Base-by-base conservation (phyloP, 2,797 vertebrate species). In the Varecia variegata region DNA sequence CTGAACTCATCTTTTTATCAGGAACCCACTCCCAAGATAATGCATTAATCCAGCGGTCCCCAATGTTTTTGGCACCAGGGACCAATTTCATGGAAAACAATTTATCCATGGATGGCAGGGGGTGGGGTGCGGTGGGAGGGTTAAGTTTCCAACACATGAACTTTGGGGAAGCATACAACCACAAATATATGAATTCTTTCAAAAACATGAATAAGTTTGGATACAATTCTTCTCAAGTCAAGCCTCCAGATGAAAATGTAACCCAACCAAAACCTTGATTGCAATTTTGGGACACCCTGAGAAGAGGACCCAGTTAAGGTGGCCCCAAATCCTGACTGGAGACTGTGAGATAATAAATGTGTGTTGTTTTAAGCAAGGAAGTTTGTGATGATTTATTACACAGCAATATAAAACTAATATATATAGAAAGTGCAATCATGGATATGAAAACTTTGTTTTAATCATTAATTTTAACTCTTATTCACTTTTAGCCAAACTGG, bases 391-490 rank as follows among this genome's bases (percentile, higher is more conserved):
- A 87, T 65, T 38, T 74, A 21, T 70, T 82, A 88, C 3, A 87
- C 3, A 38, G 32, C 25, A 91, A 38, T 77, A 68, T 76, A 93
- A 91, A 90, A 76, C 58, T 70, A 93, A 85, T 67, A 25, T 45
- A 93, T 87, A 23, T 7, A 81, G 21, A 74, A 7, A 91, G 30
- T 52, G 13, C 13, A 74, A 68, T 74, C 18, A 83, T 11, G 14
- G 38, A 43, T 87, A 81, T 74, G 18, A 86, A 92, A 94, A 81
- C 17, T 54, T 38, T 67, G 6, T 83, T 95, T 95, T 82, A 87
- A 82, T 90, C 32, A 93, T 68, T 68, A 85, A 62, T 81, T 92
- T 89, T 68, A 95, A 95, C 35, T 40, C 65, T 74, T 45, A 79
- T 85, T 81, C 20, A 60, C 40, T n/a, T 68, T 80, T 27, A 77